Conservation (phyloP, 2,113 vertebrate genomes). For the Petromus typicus region DNA sequence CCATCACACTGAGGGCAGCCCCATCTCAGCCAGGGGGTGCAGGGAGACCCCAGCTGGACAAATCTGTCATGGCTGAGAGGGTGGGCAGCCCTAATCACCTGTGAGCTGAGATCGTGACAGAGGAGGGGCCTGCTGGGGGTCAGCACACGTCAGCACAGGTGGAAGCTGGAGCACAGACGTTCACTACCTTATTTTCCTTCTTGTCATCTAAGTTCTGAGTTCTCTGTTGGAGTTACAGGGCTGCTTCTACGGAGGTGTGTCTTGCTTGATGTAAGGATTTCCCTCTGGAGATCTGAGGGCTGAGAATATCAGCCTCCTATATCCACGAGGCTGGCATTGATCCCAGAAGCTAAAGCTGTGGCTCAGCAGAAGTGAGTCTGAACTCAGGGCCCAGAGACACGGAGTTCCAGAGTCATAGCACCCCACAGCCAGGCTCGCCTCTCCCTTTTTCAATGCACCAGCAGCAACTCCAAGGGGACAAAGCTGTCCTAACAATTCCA, state of each 20-base stretch:
- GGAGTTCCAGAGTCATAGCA: neutral
- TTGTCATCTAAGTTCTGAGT: neutral
- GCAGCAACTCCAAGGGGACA: neutral
- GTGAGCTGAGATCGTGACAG: neutral
- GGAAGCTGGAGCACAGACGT: neutral
- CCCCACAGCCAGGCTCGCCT: neutral
- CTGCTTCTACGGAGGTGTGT: neutral
- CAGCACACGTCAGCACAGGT: neutral
- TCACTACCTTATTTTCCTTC: neutral
- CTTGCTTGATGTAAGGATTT: neutral
- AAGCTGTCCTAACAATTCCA: slow-evolving; percentile 64
- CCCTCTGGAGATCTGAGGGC: neutral
- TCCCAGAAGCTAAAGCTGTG: neutral
- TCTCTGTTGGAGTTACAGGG: neutral
- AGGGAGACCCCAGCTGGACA: neutral
- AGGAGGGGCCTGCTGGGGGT: neutral
- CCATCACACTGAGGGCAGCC: no score
- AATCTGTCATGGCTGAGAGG: neutral
- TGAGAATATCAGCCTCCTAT: neutral
- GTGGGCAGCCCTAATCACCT: neutral
- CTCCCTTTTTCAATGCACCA: neutral
- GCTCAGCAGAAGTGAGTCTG: neutral
- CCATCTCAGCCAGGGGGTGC: neutral
- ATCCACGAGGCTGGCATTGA: neutral
- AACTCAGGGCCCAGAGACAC: accelerated